Conservation (phyloP, 2,797 vertebrate genomes). For the Acanthis flammea region DNA sequence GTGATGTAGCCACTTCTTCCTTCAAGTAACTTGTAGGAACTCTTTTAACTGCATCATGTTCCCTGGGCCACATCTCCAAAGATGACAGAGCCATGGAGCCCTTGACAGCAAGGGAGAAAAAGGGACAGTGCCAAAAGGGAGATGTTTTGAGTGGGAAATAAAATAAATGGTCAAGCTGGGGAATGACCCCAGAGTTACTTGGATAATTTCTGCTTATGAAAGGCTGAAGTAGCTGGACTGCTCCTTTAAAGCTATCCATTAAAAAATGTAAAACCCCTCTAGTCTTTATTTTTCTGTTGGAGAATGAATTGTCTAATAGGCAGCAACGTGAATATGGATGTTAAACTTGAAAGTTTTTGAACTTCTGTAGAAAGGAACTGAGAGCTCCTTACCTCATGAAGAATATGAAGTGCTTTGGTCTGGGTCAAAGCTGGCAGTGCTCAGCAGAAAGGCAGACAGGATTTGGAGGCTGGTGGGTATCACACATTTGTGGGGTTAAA, state of each 20-base stretch:
- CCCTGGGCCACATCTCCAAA: conserved; percentile 22
- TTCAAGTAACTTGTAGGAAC: background rate
- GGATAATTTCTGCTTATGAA: conserved; percentile 25
- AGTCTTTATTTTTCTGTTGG: background rate
- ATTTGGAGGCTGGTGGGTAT: background rate
- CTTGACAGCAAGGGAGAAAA: background rate
- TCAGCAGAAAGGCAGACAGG: background rate
- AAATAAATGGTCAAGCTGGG: conserved; percentile 20
- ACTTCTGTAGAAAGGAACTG: background rate
- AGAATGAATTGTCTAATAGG: background rate
- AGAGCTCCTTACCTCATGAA: background rate
- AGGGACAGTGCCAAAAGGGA: conserved; percentile 33
- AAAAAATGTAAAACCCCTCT: background rate
- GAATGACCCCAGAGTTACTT: conserved; percentile 35
- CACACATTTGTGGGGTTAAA: background rate
- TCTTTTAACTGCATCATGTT: conserved; percentile 34
- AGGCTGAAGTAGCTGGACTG: conserved; percentile 1
- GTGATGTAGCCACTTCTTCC: background rate
- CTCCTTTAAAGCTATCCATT: background rate
- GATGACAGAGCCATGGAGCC: background rate
- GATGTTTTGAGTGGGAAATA: conserved; percentile 64
- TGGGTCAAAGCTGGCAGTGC: background rate
- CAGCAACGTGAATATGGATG: background rate
- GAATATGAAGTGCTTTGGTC: background rate
- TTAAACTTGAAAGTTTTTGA: background rate